Evolutionary conservation across 1,140 invertebrate species (phyloP).

Genomic region (Eciton burchellii): DNA sequence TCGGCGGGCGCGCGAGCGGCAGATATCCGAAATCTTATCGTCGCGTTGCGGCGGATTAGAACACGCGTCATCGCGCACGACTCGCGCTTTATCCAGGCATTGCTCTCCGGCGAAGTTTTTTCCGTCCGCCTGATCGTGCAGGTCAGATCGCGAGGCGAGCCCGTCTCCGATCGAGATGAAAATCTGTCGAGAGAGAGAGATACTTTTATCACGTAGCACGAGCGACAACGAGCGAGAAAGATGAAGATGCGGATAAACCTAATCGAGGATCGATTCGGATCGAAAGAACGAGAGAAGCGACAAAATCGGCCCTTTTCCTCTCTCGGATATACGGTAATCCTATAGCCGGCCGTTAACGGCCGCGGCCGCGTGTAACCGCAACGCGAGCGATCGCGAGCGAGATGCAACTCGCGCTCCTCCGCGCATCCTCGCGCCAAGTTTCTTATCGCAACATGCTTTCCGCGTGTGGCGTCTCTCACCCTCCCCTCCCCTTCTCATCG

Average conservation of each 20-base stretch:
- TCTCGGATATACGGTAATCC: not conserved
- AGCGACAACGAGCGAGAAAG: too few species aligned
- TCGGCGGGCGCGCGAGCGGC: conserved; percentile 35
- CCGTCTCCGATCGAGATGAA: too few species aligned
- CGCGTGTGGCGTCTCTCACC: not conserved
- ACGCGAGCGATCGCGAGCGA: not conserved
- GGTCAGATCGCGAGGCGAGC: too few species aligned
- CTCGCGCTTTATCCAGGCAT: not conserved
- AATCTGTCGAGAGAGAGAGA: too few species aligned
- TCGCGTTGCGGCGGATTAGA: conserved; percentile 43
- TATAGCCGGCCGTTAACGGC: not conserved
- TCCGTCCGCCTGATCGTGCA: not conserved
- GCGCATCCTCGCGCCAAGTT: conserved; percentile 31
- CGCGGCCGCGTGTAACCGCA: not conserved
- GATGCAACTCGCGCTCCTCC: conserved; percentile 20
- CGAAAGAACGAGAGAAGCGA: too few species aligned
- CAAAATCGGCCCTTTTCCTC: not conserved
- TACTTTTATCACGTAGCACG: too few species aligned
- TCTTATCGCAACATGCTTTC: conserved; percentile 33
- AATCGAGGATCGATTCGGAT: too few species aligned
- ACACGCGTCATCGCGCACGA: conserved; percentile 25
- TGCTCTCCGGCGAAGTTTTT: not conserved
- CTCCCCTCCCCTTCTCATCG: not conserved
- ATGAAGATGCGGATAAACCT: too few species aligned
- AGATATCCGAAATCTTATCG: conserved; percentile 54